Evolutionary conservation across 2,113 vertebrate genomes (phyloP), one percentile per base, ranked within the genome.

Genomic region (Sisor rabdophorus): DNA sequence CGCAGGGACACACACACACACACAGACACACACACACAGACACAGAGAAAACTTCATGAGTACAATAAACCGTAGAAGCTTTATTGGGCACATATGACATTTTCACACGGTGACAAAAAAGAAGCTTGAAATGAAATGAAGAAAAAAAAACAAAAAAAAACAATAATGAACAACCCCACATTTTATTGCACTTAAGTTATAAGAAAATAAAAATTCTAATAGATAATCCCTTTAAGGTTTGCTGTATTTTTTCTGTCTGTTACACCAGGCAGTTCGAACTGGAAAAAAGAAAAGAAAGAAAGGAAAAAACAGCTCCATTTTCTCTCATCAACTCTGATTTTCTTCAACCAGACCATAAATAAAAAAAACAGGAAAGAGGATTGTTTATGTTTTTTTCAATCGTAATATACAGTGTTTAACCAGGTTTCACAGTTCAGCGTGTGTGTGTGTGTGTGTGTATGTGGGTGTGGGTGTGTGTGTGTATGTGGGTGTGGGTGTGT

Each of bases 101-200:
- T 86, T 87, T 87, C 88, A 90, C 87, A 90, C 85, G 86, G 84
- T 88, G 91, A 90, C 85, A 90, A 91, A 90, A 91, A 92, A 93
- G 91, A 89, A 89, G 93, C 86, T 90, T 91, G 90, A 94, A 96
- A 96, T 97, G 91, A 86, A 81, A 78, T 93, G 94, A 95, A 97
- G 91, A 83, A 79, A 65, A 71, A 78, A 89, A 89, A 88, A 90
- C 16, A 60, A 36, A 54, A 63, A 26, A 53, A 30, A 78, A 54
- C 6, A 71, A 71, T 95, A 96, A 98, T 89, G 85, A 44, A 82
- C 71, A 80, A 84, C 90, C 88, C 90, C 97, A 98, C 96, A 95
- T 98, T 99, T 99, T 99, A 99, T 99, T 99, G 97, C 97, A 99
- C 97, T 99, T 99, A 99, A 99, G 95, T 99, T 99, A 98, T 99